Evolutionary conservation across 2,888 invertebrate genomes (phyloP).

Genomic region (Drosophila cognata): DNA sequence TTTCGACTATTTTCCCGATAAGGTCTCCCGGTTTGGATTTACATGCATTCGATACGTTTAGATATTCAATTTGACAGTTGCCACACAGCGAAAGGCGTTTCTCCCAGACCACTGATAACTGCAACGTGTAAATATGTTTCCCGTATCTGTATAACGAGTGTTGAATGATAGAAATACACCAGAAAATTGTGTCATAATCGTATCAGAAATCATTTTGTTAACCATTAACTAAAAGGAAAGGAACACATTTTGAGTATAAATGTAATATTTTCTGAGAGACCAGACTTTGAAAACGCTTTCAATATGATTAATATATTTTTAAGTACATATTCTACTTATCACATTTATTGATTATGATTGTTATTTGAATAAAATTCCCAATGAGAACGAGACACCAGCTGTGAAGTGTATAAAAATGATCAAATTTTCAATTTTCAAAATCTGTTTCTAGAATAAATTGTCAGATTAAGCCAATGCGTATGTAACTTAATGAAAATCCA

Average conservation of each 20-base stretch:
- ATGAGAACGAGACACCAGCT: background rate
- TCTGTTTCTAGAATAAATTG: background rate
- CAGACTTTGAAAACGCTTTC: background rate
- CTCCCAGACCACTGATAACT: slow-evolving; percentile 28
- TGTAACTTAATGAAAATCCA: background rate
- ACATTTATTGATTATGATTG: background rate
- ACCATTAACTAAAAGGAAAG: background rate
- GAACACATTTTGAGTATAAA: background rate
- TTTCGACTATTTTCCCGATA: slow-evolving; percentile 25
- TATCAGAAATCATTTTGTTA: background rate
- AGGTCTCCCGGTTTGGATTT: slow-evolving; percentile 39
- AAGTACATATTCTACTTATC: background rate
- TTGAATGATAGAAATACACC: background rate
- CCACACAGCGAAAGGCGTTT: slow-evolving; percentile 62
- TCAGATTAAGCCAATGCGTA: background rate
- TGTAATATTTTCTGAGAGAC: background rate
- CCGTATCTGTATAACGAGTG: background rate
- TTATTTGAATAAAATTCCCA: background rate
- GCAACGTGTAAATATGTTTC: background rate
- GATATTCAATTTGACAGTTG: slow-evolving; percentile 29
- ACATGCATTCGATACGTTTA: slow-evolving; percentile 17
- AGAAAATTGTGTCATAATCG: background rate
- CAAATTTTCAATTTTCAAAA: background rate
- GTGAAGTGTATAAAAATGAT: background rate
- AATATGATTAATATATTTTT: background rate